Conservation (phyloP, 35 echinoderm and acorn worm genomes). For the Ophiothrix spiculata region DNA sequence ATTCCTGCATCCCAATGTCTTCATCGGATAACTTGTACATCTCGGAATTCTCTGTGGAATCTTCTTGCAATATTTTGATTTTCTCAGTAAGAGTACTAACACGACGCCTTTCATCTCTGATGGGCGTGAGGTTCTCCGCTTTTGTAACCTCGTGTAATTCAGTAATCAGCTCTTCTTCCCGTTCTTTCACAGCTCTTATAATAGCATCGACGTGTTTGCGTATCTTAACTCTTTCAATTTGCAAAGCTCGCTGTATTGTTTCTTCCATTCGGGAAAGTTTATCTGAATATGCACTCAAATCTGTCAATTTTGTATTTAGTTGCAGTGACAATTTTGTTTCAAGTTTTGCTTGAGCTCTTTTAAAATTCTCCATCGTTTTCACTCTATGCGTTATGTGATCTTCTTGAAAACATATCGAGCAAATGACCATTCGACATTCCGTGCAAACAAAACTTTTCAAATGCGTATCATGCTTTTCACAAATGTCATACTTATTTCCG, state of each 20-base stretch:
- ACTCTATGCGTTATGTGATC: neutral
- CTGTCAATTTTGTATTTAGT: neutral
- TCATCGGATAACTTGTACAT: neutral
- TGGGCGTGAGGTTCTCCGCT: neutral
- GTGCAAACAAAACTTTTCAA: neutral
- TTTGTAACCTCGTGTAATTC: neutral
- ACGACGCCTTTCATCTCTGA: neutral
- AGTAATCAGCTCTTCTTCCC: neutral
- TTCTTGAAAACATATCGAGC: neutral
- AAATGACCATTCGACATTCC: neutral
- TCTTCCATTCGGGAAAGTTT: neutral
- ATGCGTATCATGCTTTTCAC: neutral
- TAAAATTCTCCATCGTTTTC: neutral
- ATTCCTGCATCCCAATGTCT: neutral
- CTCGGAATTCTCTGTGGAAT: neutral
- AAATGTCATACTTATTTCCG: neutral
- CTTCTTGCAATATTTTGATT: neutral
- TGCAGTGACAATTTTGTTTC: neutral
- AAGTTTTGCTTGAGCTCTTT: neutral
- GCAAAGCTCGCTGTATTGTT: neutral
- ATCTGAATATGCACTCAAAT: neutral
- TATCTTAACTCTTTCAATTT: neutral
- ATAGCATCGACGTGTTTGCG: neutral
- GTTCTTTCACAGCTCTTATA: neutral
- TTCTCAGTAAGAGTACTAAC: neutral